phyloP scores from a whole-genome alignment of 1,140 invertebrate genomes.

The Mactra quadrangularis region DNA sequence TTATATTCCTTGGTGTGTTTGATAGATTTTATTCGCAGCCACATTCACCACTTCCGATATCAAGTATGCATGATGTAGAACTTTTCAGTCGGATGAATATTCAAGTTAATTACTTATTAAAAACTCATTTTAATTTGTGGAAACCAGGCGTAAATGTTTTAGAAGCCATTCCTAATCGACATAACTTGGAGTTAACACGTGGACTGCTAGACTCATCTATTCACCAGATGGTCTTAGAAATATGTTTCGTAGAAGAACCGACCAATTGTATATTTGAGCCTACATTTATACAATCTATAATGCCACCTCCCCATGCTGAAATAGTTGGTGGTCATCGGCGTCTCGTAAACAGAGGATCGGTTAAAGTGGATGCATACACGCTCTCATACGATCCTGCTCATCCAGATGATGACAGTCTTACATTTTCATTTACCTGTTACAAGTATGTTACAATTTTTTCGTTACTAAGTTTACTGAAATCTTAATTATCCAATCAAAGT shows the following conservation, averaged over 20 bases:
- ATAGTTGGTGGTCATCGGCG: constrained; percentile 44
- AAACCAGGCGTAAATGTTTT: neutral
- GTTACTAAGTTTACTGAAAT: no score
- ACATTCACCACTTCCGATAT: constrained; percentile 33
- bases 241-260: constrained; percentile 40
- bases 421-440: neutral
- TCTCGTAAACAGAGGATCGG: neutral
- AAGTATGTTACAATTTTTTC: no score
- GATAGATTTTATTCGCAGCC: constrained; percentile 40
- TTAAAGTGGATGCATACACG: constrained; percentile 26
- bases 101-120: neutral
- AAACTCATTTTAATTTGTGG: constrained; percentile 35
- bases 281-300: constrained; percentile 31
- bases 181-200: constrained; percentile 33
- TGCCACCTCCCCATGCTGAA: constrained; percentile 43
- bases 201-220: neutral
- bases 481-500: no score
- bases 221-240: neutral
- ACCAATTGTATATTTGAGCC: constrained; percentile 42
- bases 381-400: constrained; percentile 39
- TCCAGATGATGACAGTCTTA: neutral
- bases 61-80: constrained; percentile 44
- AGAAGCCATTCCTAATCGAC: constrained; percentile 14
- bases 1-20: constrained; percentile 43
- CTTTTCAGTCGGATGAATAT: constrained; percentile 43